Percentiles rank a stretch among this genome's conserved stretches.
phyloP scores from a whole-genome alignment of 2,113 vertebrate species.

The Pseudorasbora parva region DNA sequence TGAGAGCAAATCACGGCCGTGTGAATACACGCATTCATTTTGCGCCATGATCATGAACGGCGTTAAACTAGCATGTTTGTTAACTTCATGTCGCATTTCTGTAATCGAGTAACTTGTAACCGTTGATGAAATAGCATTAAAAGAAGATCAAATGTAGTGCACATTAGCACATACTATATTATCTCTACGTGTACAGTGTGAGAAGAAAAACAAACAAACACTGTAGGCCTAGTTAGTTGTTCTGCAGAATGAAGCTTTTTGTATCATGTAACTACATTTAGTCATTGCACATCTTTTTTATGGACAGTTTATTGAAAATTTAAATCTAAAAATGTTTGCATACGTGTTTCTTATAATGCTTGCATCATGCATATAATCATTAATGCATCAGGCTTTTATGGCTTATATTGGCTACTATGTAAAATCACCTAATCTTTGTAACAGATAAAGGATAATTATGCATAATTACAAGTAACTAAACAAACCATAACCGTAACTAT shows the following conservation, averaged over 20 bases:
- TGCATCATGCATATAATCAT: too few relatives aligned
- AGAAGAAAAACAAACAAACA: background rate
- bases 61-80: conserved; percentile 67
- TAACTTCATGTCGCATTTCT: too few relatives aligned
- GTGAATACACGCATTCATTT: conserved; percentile 76
- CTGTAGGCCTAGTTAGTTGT: background rate
- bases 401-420: too few relatives aligned
- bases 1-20: conserved; percentile 70
- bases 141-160: background rate
- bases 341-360: background rate
- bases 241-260: background rate
- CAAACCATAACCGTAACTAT: too few relatives aligned
- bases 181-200: background rate
- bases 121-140: background rate
- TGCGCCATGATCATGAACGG: conserved; percentile 58
- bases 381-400: background rate
- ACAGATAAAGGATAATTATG: background rate
- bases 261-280: background rate
- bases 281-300: background rate
- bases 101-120: background rate
- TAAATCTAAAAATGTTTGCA: background rate
- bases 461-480: too few relatives aligned
- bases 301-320: background rate
- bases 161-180: background rate
- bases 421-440: too few relatives aligned